A percentile compares a stretch with the other conserved stretches of the same genome.
phyloP scores from a whole-genome alignment of 1,140 invertebrate species.

The silkworm (Bombyx mori) region ASM3026992v2 NC_085130.1:834501-835000 shows the following conservation, averaged over 20 bases:
- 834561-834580: constrained; percentile 1
- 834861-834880: constrained; percentile 12
- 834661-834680: constrained; percentile 43
- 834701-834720: too few species aligned
- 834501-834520: constrained; percentile 31
- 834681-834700: constrained; percentile 1
- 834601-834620: too few species aligned
- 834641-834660: constrained; percentile 49
- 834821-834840: constrained; percentile 14
- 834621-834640: constrained; percentile 20
- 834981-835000: constrained; percentile 9
- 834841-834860: constrained; percentile 21
- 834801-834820: constrained; percentile 9
- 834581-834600: too few species aligned
- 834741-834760: constrained; percentile 2
- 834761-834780: constrained; percentile 1
- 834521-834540: constrained; percentile 27
- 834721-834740: not conserved
- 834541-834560: constrained; percentile 26
- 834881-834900: constrained; percentile 7
- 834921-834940: constrained; percentile 9
- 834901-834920: constrained; percentile 17
- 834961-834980: constrained; percentile 17
- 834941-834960: constrained; percentile 14
- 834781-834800: constrained; percentile 15